Percentiles rank a stretch among this genome's conserved stretches.
Conservation (phyloP, 2,888 invertebrate species). For the Lycocerus yunnanus region DNA sequence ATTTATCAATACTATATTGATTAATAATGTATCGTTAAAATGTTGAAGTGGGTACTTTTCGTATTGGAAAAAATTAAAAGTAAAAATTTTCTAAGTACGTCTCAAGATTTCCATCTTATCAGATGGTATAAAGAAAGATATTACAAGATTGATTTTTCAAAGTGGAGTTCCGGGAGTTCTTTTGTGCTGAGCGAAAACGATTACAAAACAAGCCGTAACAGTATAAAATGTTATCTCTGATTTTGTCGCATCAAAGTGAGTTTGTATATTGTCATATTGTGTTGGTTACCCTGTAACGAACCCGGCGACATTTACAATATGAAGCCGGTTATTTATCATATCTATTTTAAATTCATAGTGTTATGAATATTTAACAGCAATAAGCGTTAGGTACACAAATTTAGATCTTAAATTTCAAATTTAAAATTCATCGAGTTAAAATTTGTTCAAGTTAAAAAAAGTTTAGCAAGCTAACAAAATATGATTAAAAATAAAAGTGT, state of each 20-base stretch:
- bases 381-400: constrained; percentile 27
- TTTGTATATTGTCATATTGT: constrained; percentile 3
- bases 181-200: constrained; percentile 19
- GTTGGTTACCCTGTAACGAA: background rate
- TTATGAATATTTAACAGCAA: constrained; percentile 32
- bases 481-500: constrained; percentile 18
- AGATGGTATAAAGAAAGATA: constrained; percentile 18
- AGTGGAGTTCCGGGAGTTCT: constrained; percentile 24
- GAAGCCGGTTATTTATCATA: constrained; percentile 23
- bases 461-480: constrained; percentile 5
- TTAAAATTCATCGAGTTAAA: constrained; percentile 29
- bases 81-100: constrained; percentile 7
- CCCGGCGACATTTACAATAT: constrained; percentile 15
- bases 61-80: constrained; percentile 4
- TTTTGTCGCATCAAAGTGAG: constrained; percentile 16
- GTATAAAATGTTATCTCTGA: constrained; percentile 18
- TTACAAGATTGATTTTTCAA: constrained; percentile 27
- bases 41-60: constrained; percentile 7
- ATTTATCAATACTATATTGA: background rate
- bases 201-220: constrained; percentile 14
- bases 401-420: constrained; percentile 16
- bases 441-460: constrained; percentile 20
- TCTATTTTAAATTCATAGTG: constrained; percentile 30
- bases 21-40: too few species aligned
- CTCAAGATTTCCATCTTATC: constrained; percentile 9